Base-by-base conservation (phyloP, 2,113 vertebrate species). In the Amphiprion ocellaris region DNA sequence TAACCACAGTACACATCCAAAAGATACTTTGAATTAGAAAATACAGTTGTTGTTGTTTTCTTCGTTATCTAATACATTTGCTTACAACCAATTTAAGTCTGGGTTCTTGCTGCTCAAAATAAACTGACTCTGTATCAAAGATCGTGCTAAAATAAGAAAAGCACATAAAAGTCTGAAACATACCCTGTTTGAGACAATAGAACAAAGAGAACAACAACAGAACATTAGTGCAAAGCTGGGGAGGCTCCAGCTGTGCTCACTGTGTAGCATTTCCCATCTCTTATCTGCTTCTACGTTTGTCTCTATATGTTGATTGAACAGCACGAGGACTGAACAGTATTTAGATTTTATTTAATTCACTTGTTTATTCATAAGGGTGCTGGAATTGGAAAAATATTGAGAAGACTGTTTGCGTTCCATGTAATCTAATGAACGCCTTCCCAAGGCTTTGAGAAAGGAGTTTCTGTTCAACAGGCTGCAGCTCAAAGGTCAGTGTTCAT, bases 121-220 rank as follows among this genome's bases (percentile, higher is more conserved):
- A 64, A 68, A 63, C 69, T 26, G 9, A 28, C 2, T n/a, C 8
- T 50, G 17, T 23, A 28, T 76, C 50, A 73, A 71, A 70, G 46
- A 55, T 37, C 30, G 6, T 0, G 8, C 53, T 62, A 49, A 73
- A 75, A 54, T 11, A 50, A 69, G 14, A 21, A 30, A 62, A 49
- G 50, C n/a, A 66, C 5, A 71, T 46, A 37, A 37, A 65, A 39
- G 19, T 56, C 21, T 37, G 24, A 1, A 19, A 6, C 33, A 23
- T 50, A 11, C 60, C 70, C 77, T 41, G 61, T 68, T 61, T 63
- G 21, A 72, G 33, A 92, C 87, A 85, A 82, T 84, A 49, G 69
- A 90, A 86, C 72, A 89, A 87, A 86, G 66, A 44, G 15, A 68
- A 17, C 14, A 61, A 65, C 17, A 44, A 52, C 75, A 78, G 33